Conservation (phyloP, 2,113 vertebrate genomes). For the Takifugu flavidus region DNA sequence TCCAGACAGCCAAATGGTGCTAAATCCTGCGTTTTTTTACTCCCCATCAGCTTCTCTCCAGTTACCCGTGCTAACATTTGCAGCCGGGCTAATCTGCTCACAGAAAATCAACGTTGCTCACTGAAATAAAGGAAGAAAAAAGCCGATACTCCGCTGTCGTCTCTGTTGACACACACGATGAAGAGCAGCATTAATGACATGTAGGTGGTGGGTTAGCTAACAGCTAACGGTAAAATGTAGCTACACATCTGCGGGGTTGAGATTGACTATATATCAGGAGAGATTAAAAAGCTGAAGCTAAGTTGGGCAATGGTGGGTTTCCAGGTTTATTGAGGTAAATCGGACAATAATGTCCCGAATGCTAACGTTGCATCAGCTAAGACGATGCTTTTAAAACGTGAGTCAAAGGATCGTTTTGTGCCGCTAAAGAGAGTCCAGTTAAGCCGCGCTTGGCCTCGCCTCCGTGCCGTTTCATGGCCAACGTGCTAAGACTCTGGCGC, state of each 20-base stretch:
- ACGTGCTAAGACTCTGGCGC: slow-evolving; percentile 6
- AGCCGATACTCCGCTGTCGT: slow-evolving; percentile 3
- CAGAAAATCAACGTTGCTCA: slow-evolving; percentile 25
- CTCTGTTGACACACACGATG: slow-evolving; percentile 3
- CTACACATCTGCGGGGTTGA: no score
- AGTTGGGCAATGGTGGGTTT: no score
- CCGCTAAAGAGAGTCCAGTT: background rate
- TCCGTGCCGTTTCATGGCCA: slow-evolving; percentile 3
- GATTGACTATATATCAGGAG: no score
- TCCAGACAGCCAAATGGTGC: background rate
- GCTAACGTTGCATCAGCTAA: no score
- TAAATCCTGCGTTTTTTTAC: background rate
- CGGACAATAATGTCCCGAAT: no score
- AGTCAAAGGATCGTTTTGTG: background rate
- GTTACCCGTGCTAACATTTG: slow-evolving; percentile 24
- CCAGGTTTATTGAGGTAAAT: no score
- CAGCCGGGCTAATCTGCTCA: slow-evolving; percentile 29
- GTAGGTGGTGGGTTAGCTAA: background rate
- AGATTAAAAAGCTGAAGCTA: no score
- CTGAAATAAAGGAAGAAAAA: slow-evolving; percentile 11
- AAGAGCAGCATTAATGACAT: slow-evolving; percentile 4
- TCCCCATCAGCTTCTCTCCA: slow-evolving; percentile 21
- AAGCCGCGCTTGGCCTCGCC: background rate
- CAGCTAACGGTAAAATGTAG: no score
- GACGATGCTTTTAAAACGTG: background rate